A percentile compares a stretch with the other conserved stretches of the same genome.
phyloP scores from a whole-genome alignment of 2,113 vertebrate genomes.

The Bos indicus region DNA sequence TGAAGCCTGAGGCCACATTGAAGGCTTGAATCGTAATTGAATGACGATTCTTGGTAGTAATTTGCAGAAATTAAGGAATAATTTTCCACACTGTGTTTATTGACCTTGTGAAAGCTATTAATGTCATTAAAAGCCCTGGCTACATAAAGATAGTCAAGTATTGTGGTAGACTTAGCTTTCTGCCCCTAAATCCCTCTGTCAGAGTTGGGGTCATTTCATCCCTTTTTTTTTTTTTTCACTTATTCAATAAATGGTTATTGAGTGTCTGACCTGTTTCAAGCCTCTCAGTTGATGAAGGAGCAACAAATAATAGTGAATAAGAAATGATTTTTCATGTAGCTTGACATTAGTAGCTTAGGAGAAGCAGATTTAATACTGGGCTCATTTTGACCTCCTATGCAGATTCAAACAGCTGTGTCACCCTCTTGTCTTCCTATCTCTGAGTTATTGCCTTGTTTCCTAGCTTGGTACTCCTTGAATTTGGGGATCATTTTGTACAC shows the following conservation, averaged over 20 bases:
- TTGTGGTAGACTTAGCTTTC: neutral
- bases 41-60: slow-evolving; percentile 29
- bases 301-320: neutral
- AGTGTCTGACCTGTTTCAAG: neutral
- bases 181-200: neutral
- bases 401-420: neutral
- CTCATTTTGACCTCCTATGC: neutral
- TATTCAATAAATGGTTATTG: neutral
- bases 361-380: neutral
- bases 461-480: neutral
- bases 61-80: slow-evolving; percentile 56
- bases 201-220: neutral
- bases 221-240: neutral
- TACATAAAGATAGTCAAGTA: neutral
- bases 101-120: slow-evolving; percentile 48
- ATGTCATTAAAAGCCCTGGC: neutral
- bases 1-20: slow-evolving; percentile 22
- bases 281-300: neutral
- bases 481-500: neutral
- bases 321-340: neutral
- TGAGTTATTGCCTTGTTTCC: neutral
- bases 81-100: slow-evolving; percentile 37
- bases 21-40: slow-evolving; percentile 18
- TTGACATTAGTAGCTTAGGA: neutral
- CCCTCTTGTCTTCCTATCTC: neutral